Evolutionary conservation across 2,797 vertebrate species (phyloP).

Genomic region (Pseudopleuronectes americanus): DNA sequence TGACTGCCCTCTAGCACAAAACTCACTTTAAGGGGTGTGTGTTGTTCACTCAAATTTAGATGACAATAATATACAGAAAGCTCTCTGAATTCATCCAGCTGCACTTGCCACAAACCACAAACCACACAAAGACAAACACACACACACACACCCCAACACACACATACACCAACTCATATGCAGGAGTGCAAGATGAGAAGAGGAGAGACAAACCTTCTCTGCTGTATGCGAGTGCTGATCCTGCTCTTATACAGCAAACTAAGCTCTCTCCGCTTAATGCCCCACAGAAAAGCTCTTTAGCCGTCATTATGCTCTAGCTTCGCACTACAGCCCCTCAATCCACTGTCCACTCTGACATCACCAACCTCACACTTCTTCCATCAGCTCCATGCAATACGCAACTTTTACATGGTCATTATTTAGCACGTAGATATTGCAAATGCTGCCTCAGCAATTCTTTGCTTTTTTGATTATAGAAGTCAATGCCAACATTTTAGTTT

Average conservation of each 20-base stretch:
- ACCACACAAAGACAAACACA: background rate
- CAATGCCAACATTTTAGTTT: no score
- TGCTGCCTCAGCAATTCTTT: background rate
- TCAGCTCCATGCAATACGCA: conserved; percentile 5
- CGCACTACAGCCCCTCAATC: conserved; percentile 31
- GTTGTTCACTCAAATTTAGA: no score
- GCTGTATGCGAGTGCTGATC: conserved; percentile 65
- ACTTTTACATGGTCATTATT: conserved; percentile 6
- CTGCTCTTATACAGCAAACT: conserved; percentile 76
- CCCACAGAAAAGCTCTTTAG: conserved; percentile 79
- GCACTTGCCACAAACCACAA: background rate
- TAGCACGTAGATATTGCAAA: background rate
- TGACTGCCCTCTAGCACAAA: background rate
- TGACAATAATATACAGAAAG: background rate
- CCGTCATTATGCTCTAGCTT: conserved; percentile 62
- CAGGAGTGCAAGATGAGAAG: conserved; percentile 51
- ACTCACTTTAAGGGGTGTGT: background rate
- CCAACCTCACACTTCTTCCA: conserved; percentile 19
- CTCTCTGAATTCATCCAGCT: background rate
- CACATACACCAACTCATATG: conserved; percentile 11
- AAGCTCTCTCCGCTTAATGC: conserved; percentile 78
- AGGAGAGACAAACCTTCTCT: conserved; percentile 51
- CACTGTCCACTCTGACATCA: conserved; percentile 30
- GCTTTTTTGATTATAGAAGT: no score
- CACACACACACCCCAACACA: conserved; percentile 16